Conservation (phyloP, 2,888 invertebrate species). For the Lasius platythorax region DNA sequence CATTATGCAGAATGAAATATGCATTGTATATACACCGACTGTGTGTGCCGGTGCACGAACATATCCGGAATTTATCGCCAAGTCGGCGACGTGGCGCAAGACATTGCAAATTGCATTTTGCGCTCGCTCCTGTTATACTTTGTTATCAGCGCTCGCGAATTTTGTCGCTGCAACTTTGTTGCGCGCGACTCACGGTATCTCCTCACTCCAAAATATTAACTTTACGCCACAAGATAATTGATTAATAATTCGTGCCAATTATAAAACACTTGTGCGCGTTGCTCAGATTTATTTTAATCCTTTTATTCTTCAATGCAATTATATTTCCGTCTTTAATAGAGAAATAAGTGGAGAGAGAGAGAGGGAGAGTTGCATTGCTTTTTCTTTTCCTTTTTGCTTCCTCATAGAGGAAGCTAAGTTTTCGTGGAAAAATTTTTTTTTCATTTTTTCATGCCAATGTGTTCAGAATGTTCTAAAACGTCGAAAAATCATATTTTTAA, state of each 20-base stretch:
- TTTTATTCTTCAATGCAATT: not conserved
- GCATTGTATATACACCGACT: conserved; percentile 65
- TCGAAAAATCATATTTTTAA: no score
- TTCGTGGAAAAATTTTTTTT: no score
- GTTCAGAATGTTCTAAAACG: no score
- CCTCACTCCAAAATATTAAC: not conserved
- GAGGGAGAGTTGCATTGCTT: no score
- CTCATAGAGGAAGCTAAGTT: no score
- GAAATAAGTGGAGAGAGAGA: not conserved
- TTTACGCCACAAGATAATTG: not conserved
- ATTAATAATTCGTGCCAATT: not conserved
- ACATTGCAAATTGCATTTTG: conserved; percentile 49
- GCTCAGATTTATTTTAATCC: not conserved
- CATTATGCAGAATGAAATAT: conserved; percentile 75
- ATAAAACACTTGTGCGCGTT: not conserved
- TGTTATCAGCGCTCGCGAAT: conserved; percentile 32
- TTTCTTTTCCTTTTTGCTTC: no score
- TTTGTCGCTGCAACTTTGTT: conserved; percentile 18
- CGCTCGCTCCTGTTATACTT: conserved; percentile 1
- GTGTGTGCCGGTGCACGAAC: conserved; percentile 54
- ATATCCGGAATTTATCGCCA: conserved; percentile 67
- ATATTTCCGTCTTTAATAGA: not conserved
- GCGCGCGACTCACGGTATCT: not conserved
- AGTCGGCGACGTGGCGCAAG: conserved; percentile 45
- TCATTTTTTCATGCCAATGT: no score